Conservation (phyloP, 2,888 invertebrate genomes). For the Pedicia rivosa region DNA sequence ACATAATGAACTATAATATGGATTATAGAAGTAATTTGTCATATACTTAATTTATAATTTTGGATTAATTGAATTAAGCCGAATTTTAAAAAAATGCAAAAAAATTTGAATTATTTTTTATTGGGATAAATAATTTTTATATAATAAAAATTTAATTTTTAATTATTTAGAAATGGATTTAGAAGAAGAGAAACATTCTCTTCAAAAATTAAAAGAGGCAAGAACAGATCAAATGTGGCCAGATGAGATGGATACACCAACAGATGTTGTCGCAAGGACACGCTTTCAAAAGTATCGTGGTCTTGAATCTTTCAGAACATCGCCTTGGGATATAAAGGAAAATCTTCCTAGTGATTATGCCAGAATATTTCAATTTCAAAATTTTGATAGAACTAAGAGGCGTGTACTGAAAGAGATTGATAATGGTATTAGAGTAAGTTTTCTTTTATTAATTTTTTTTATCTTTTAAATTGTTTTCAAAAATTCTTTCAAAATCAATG, state of each 20-base stretch:
- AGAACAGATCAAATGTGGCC: conserved; percentile 75
- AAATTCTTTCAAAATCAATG: too few relatives aligned
- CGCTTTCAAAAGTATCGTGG: conserved; percentile 91
- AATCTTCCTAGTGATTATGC: conserved; percentile 87
- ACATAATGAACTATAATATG: too few relatives aligned
- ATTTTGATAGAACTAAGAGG: conserved; percentile 74
- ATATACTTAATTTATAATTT: too few relatives aligned
- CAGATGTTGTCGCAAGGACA: conserved; percentile 60
- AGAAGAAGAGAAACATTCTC: conserved; percentile 60
- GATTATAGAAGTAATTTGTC: too few relatives aligned
- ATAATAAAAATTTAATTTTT: not conserved
- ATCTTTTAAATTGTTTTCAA: too few relatives aligned
- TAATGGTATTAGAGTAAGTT: not conserved
- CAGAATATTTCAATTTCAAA: conserved; percentile 86
- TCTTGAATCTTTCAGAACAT: conserved; percentile 76
- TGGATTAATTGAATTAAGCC: too few relatives aligned
- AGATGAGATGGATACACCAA: conserved; percentile 93
- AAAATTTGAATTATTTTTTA: too few relatives aligned
- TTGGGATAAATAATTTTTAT: not conserved
- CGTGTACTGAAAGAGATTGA: conserved; percentile 34
- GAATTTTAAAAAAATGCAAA: too few relatives aligned
- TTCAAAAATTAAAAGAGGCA: conserved; percentile 54
- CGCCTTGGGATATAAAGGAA: conserved; percentile 91
- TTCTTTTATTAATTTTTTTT: not conserved
- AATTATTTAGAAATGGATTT: conserved; percentile 40